These are phyloP conservation scores for Apodemus speciosus DNA, from an alignment of 2,113 vertebrate species.

Conservation along the genomic window DNA sequence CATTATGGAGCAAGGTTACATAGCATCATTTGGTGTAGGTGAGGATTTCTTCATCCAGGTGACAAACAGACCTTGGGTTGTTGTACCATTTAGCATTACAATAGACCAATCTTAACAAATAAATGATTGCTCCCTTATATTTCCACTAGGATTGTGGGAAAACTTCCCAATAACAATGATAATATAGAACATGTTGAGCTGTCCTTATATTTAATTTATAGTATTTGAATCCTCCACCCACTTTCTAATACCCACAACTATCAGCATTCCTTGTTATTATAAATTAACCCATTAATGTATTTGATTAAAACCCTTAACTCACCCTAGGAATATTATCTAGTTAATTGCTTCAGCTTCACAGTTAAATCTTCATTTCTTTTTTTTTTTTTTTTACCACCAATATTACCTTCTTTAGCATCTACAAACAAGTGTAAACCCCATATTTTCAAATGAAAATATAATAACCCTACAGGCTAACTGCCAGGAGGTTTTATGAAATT, in stretches of 20 bases:
- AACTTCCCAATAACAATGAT: background rate
- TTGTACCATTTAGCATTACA: too few species aligned
- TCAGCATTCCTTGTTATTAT: background rate
- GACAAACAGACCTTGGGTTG: too few species aligned
- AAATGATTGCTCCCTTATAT: fast-evolving
- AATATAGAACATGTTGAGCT: too few species aligned
- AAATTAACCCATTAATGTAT: background rate
- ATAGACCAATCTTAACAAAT: too few species aligned
- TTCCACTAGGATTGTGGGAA: too few species aligned
- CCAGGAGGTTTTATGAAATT: background rate
- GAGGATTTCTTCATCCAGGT: too few species aligned
- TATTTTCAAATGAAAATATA: background rate
- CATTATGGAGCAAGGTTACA: too few species aligned
- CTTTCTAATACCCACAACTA: too few species aligned
- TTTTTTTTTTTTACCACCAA: background rate
- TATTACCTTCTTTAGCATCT: background rate
- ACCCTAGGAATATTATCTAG: background rate
- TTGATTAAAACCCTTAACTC: background rate
- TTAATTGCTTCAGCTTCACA: background rate
- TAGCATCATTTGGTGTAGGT: too few species aligned
- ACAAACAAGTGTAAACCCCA: background rate
- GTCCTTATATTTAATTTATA: background rate
- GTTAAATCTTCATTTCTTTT: background rate
- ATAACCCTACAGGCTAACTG: background rate
- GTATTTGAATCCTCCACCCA: too few species aligned